Percentiles rank a stretch among this genome's conserved stretches.
phyloP scores from a whole-genome alignment of 2,888 invertebrate species.

The Andrena trimmerana region DNA sequence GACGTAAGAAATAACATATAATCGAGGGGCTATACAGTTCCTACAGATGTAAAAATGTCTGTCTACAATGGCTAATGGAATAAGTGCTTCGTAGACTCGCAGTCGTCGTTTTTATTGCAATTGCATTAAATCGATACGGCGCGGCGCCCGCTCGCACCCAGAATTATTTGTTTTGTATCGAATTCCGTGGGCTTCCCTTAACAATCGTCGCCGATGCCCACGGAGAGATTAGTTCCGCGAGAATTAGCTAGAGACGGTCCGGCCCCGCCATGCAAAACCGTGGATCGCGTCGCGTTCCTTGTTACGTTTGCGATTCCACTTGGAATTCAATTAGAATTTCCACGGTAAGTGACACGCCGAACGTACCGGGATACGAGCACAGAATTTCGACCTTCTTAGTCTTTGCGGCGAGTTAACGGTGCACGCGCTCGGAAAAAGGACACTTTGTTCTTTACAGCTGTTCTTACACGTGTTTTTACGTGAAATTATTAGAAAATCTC shows the following conservation, averaged over 20 bases:
- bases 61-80: background rate
- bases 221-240: background rate
- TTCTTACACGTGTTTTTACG: too few species aligned
- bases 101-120: background rate
- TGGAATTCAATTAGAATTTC: constrained; percentile 70
- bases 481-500: constrained; percentile 11
- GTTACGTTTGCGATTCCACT: constrained; percentile 67
- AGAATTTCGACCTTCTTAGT: constrained; percentile 30
- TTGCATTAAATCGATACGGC: constrained; percentile 17
- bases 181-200: background rate
- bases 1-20: too few species aligned
- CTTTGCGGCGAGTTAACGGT: background rate
- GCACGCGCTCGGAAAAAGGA: background rate
- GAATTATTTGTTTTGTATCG: constrained; percentile 19
- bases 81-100: background rate
- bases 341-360: constrained; percentile 61
- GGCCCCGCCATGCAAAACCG: constrained; percentile 29
- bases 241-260: constrained; percentile 50
- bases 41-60: too few species aligned
- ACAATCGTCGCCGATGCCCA: background rate
- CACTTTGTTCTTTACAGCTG: background rate
- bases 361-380: background rate
- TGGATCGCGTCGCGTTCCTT: constrained; percentile 26
- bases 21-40: too few species aligned
- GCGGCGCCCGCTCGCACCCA: background rate